A percentile compares a stretch with the other conserved stretches of the same genome.
phyloP scores from a whole-genome alignment of 2,888 invertebrate genomes.

The Caenorhabditis zanzibari region DNA sequence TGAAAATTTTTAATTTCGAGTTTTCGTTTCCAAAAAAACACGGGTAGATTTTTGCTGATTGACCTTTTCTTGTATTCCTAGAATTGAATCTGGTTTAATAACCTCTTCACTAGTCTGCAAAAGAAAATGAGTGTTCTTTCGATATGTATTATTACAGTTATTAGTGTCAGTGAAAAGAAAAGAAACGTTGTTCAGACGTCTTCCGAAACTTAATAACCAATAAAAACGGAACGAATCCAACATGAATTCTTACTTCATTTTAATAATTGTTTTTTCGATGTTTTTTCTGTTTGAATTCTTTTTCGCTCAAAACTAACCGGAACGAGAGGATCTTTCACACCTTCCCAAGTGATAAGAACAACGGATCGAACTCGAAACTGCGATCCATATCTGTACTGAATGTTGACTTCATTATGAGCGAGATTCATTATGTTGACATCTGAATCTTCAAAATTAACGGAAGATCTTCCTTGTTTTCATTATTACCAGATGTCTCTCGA shows the following conservation, averaged over 20 bases:
- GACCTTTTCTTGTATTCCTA: neutral
- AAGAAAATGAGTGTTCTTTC: constrained; percentile 12
- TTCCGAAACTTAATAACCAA: constrained; percentile 39
- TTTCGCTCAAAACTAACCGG: constrained; percentile 62
- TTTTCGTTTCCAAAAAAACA: neutral
- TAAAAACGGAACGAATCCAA: constrained; percentile 30
- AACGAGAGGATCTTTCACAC: constrained; percentile 62
- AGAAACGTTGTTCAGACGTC: constrained; percentile 19
- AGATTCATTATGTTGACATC: constrained; percentile 79
- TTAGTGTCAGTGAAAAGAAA: constrained; percentile 25
- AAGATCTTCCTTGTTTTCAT: neutral
- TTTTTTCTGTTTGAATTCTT: no score
- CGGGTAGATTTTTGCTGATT: neutral
- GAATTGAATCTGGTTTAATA: constrained; percentile 19
- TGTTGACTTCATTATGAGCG: constrained; percentile 83
- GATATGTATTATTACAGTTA: constrained; percentile 36
- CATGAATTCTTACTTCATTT: neutral
- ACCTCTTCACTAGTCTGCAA: constrained; percentile 5
- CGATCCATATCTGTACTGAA: constrained; percentile 82
- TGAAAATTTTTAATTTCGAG: constrained; percentile 1
- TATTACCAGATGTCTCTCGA: constrained; percentile 81
- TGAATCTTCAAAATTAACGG: constrained; percentile 59
- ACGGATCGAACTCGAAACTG: constrained; percentile 80
- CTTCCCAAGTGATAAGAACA: constrained; percentile 83
- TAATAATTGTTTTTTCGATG: constrained; percentile 28